phyloP scores from a whole-genome alignment of 1,140 invertebrate species.

The Eurytemora carolleeae region DNA sequence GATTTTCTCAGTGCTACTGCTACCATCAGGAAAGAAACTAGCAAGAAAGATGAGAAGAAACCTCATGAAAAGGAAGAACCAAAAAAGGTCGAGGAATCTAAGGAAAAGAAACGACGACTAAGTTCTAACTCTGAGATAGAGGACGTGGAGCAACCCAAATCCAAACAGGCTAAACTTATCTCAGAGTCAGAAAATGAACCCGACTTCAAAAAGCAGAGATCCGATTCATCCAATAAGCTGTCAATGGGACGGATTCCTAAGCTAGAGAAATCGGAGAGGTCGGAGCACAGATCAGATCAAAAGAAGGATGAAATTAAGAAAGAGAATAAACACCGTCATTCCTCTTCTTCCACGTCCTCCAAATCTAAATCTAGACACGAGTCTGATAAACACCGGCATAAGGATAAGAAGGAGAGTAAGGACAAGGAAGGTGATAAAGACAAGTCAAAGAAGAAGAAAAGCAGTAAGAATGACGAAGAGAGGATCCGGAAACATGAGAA shows the following conservation, averaged over 20 bases:
- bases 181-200: neutral
- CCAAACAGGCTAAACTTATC: slow-evolving; percentile 9
- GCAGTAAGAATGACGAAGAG: neutral
- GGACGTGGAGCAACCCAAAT: neutral
- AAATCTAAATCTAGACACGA: slow-evolving; percentile 2
- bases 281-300: neutral
- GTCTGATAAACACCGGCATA: neutral
- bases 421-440: slow-evolving; percentile 1
- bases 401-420: slow-evolving; percentile 1
- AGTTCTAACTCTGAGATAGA: neutral
- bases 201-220: neutral
- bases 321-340: neutral
- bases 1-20: slow-evolving; percentile 1
- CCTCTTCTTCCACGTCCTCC: neutral
- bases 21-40: neutral
- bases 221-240: neutral
- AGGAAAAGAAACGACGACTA: slow-evolving; percentile 1
- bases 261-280: neutral
- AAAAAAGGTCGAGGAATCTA: neutral
- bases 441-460: neutral
- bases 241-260: slow-evolving; percentile 9
- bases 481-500: neutral
- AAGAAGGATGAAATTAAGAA: neutral
- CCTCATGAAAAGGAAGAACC: slow-evolving; percentile 1
- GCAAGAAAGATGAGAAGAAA: slow-evolving; percentile 1